Evolutionary conservation across 2,888 invertebrate genomes (phyloP).

Genomic region (Notodonta dromedarius): DNA sequence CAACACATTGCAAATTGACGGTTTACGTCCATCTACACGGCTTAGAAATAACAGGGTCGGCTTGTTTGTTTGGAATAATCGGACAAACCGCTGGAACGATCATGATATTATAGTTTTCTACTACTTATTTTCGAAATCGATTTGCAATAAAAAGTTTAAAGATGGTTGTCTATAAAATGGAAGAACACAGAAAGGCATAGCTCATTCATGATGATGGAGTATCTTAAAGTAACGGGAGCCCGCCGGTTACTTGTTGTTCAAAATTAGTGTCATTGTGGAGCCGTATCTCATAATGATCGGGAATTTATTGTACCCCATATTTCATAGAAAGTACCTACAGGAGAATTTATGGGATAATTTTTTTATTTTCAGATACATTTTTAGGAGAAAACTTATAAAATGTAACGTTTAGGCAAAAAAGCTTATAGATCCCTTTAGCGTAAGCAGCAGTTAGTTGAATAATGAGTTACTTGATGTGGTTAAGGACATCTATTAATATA

Average conservation of each 20-base stretch:
- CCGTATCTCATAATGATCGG: conserved; percentile 25
- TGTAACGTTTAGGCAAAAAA: too few relatives aligned
- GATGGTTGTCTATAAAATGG: too few relatives aligned
- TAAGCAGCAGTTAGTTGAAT: too few relatives aligned
- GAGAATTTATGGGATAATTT: conserved; percentile 15
- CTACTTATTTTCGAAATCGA: too few relatives aligned
- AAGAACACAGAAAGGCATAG: too few relatives aligned
- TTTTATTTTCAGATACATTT: conserved; percentile 6
- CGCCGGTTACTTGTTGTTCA: conserved; percentile 35
- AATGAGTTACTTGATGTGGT: too few relatives aligned
- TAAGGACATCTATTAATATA: too few relatives aligned
- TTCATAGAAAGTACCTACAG: conserved; percentile 8
- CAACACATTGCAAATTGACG: conserved; percentile 61
- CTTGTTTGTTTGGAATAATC: conserved; percentile 27
- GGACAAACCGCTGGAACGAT: conserved; percentile 8
- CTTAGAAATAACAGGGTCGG: conserved; percentile 30
- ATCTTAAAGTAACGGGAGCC: conserved; percentile 40
- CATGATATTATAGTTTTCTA: not conserved
- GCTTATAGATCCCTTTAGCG: too few relatives aligned
- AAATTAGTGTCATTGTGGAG: conserved; percentile 39
- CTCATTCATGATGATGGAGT: conserved; percentile 7
- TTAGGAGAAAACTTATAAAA: too few relatives aligned
- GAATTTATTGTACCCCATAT: conserved; percentile 28
- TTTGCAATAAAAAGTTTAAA: too few relatives aligned
- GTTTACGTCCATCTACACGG: conserved; percentile 40